Evolutionary conservation across 2,888 invertebrate genomes (phyloP).

Genomic region (Drosophila hamatofila): DNA sequence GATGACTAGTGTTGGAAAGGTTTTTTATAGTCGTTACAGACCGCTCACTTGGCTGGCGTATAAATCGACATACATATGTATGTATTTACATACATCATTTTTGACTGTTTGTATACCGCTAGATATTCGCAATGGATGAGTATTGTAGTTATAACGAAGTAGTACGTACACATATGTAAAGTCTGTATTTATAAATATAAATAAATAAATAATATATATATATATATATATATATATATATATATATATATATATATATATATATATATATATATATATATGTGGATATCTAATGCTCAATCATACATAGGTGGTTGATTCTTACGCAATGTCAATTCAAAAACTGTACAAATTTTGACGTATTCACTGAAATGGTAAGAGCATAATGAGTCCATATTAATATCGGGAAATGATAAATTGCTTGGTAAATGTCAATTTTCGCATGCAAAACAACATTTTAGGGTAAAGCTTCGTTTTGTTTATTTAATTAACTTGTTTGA

Average conservation of each 20-base stretch:
- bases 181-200: constrained; percentile 11
- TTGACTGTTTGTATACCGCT: constrained; percentile 16
- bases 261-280: constrained; percentile 11
- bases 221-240: constrained; percentile 17
- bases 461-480: constrained; percentile 13
- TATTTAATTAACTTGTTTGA: not conserved
- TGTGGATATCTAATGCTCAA: constrained; percentile 46
- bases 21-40: not conserved
- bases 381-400: constrained; percentile 59
- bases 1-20: constrained; percentile 22
- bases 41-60: constrained; percentile 14
- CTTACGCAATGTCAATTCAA: constrained; percentile 63
- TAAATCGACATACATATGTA: not conserved
- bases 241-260: constrained; percentile 12
- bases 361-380: constrained; percentile 78
- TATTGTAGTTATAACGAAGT: constrained; percentile 49
- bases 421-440: constrained; percentile 20
- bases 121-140: constrained; percentile 28
- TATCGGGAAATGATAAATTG: constrained; percentile 28
- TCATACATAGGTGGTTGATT: constrained; percentile 62
- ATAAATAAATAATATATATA: not conserved
- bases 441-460: constrained; percentile 56
- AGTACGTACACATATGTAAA: constrained; percentile 30
- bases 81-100: constrained; percentile 2
- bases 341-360: constrained; percentile 68